Base-by-base conservation (phyloP, 2,888 invertebrate genomes). In the Bombylius discolor region DNA sequence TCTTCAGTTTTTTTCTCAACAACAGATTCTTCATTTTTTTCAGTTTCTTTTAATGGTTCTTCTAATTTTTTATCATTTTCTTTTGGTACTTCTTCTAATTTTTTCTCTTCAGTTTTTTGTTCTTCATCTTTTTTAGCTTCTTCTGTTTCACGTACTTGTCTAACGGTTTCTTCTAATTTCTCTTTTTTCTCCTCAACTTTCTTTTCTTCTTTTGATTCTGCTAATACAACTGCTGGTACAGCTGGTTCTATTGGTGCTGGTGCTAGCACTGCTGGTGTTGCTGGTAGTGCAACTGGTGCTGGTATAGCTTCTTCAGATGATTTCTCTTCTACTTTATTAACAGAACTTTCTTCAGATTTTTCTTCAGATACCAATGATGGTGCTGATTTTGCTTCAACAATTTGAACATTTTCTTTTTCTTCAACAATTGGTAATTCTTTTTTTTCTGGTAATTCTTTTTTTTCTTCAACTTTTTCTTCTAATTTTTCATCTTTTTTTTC, bases 51-150 rank as follows among this genome's bases (percentile, higher is more conserved):
- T 45, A 23, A 23, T 46, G 46, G 73, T 69, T 64, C 59, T 75
- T 72, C 3, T 61, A 66, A 64, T 58, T 64, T 65, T 73, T 71
- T 57, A 74, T 70, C n/a, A 42, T 59, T 60, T 51, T 62, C 65
- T 44, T 67, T 62, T 49, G 62, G 63, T 31, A 63, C 61, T 56
- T 63, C 63, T 56, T 64, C 64, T 58, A 67, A 60, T 58, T 61
- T 62, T 65, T 42, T 54, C 53, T 59, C 55, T 51, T 59, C 64
- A 62, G 54, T 47, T 39, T 59, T 32, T 47, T 57, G 12, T 31
- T 47, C 59, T 49, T 59, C 69, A 45, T 76, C 76, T 66, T 57
- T 53, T 14, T 58, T 62, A 9, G 58, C 57, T 51, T 61, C 60
- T 53, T 62, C 64, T 46, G 64, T 60, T 49, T 57, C 53, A 62